phyloP scores from a whole-genome alignment of 2,113 vertebrate species.

The Dromas ardeola region DNA sequence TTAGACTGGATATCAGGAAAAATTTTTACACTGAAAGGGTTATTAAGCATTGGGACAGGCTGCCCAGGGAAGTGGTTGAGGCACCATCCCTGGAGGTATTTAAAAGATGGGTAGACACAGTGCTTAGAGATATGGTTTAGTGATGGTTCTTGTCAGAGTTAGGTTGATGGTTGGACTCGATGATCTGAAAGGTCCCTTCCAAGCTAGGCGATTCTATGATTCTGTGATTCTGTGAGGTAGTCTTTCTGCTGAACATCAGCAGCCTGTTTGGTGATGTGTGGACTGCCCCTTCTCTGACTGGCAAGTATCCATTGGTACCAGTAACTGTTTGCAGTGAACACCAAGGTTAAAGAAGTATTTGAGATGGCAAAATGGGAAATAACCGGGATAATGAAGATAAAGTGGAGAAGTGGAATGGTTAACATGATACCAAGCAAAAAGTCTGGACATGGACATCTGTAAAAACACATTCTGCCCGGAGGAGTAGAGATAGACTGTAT shows the following conservation, averaged over 20 bases:
- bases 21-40: too few relatives aligned
- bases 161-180: too few relatives aligned
- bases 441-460: not conserved
- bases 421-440: not conserved
- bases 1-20: too few relatives aligned
- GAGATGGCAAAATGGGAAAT: not conserved
- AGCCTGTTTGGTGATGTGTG: not conserved
- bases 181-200: too few relatives aligned
- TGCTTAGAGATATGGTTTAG: too few relatives aligned
- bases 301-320: not conserved
- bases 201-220: too few relatives aligned
- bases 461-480: not conserved
- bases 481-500: not conserved
- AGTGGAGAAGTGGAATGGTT: not conserved
- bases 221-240: not conserved
- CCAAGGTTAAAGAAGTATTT: not conserved
- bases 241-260: not conserved
- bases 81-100: too few relatives aligned
- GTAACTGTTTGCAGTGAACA: not conserved
- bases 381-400: not conserved
- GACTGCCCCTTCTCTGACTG: not conserved
- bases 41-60: too few relatives aligned
- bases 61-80: too few relatives aligned
- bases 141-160: too few relatives aligned
- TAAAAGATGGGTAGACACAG: too few relatives aligned